These are phyloP conservation scores for Scortum barcoo DNA, from an alignment of 2,113 vertebrate genomes.

Conservation along the genomic window DNA sequence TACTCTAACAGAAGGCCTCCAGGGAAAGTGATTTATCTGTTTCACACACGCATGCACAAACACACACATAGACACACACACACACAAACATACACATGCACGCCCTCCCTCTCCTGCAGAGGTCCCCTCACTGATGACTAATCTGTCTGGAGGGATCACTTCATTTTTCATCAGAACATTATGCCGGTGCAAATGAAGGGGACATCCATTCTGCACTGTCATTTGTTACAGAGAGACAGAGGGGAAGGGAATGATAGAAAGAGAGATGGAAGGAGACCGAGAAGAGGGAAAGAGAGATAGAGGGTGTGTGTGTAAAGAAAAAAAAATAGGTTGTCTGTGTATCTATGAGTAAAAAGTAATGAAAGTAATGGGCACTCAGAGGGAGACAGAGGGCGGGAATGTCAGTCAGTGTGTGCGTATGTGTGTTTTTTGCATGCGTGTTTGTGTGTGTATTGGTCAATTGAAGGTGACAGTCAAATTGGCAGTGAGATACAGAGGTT, in stretches of 20 bases:
- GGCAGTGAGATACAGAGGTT: conserved; percentile 55
- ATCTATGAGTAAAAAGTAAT: conserved; percentile 10
- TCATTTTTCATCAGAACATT: conserved; percentile 83
- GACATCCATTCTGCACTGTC: conserved; percentile 74
- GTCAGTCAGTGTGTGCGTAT: not conserved
- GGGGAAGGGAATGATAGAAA: conserved; percentile 29
- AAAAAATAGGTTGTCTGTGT: conserved; percentile 6
- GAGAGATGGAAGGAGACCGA: conserved; percentile 11
- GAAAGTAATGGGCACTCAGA: not conserved
- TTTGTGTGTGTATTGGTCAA: conserved; percentile 41
- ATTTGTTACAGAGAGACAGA: conserved; percentile 58
- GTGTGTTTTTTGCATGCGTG: not conserved
- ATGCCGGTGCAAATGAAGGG: conserved; percentile 74
- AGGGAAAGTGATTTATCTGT: conserved; percentile 60
- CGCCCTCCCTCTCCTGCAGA: conserved; percentile 48
- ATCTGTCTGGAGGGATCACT: conserved; percentile 77
- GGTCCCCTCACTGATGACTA: conserved; percentile 71
- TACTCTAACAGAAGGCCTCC: conserved; percentile 56
- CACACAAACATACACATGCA: not conserved
- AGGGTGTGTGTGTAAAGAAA: not conserved
- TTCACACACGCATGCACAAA: conserved; percentile 19
- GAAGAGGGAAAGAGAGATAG: not conserved
- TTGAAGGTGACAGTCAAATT: conserved; percentile 65
- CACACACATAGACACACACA: conserved; percentile 22
- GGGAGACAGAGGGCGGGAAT: not conserved